phyloP scores from a whole-genome alignment of 2,113 vertebrate genomes.

The Terrapene triunguis region DNA sequence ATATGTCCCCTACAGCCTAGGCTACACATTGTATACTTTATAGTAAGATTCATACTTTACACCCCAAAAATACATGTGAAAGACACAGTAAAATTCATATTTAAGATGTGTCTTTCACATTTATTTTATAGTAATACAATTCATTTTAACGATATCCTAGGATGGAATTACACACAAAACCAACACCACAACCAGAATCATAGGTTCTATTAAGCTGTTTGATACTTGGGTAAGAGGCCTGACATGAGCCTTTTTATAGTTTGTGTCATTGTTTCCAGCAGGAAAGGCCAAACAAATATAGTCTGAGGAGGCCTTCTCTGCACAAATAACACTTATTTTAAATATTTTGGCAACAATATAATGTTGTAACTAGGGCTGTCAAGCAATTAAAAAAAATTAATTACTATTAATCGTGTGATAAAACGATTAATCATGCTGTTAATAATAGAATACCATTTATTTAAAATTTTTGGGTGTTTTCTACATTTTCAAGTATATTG shows the following conservation, averaged over 20 bases:
- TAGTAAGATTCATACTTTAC: conserved; percentile 61
- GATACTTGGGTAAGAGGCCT: conserved; percentile 2
- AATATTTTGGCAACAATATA: neutral
- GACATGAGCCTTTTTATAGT: conserved; percentile 8
- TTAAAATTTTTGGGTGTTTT: too few species aligned
- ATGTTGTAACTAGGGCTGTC: neutral
- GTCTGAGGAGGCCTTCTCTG: neutral
- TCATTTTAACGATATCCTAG: conserved; percentile 55
- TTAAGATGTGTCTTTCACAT: conserved; percentile 28
- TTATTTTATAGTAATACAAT: conserved; percentile 59
- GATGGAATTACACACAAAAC: conserved; percentile 59
- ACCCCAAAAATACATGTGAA: neutral
- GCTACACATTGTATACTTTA: conserved; percentile 42
- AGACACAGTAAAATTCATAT: neutral
- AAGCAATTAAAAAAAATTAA: too few species aligned
- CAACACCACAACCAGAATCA: conserved; percentile 30
- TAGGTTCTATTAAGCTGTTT: conserved; percentile 46
- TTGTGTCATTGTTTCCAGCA: neutral
- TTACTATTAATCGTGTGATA: too few species aligned
- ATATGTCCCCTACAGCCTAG: conserved; percentile 23
- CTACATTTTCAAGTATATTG: too few species aligned
- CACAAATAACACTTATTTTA: neutral
- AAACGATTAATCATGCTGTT: too few species aligned
- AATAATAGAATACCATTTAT: too few species aligned
- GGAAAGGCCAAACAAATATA: neutral